A percentile compares a stretch with the other conserved stretches of the same genome.
Conservation (phyloP, 2,888 invertebrate genomes). For the Allygus modestus region DNA sequence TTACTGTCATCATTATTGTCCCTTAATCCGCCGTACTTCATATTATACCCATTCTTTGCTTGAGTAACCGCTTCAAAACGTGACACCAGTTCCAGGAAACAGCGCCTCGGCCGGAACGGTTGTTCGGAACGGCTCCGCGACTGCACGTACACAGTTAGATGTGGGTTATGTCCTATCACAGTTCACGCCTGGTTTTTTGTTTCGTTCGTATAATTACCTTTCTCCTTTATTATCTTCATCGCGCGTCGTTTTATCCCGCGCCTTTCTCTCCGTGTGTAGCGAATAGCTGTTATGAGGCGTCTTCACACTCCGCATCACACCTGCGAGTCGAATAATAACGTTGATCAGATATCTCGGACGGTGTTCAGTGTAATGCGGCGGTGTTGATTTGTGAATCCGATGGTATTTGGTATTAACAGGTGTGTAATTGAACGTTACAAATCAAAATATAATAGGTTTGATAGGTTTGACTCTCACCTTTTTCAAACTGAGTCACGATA, state of each 20-base stretch:
- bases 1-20: too few relatives aligned
- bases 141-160: slow-evolving; percentile 18
- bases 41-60: not conserved
- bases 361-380: too few relatives aligned
- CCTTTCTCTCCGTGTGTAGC: slow-evolving; percentile 29
- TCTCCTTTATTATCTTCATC: slow-evolving; percentile 58
- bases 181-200: slow-evolving; percentile 49
- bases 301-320: slow-evolving; percentile 25
- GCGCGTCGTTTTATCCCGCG: slow-evolving; percentile 8
- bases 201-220: slow-evolving; percentile 48
- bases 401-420: too few relatives aligned
- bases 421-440: too few relatives aligned
- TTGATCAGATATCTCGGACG: too few relatives aligned
- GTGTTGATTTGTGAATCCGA: too few relatives aligned
- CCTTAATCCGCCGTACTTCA: too few relatives aligned
- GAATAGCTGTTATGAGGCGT: not conserved
- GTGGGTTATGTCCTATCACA: slow-evolving; percentile 35
- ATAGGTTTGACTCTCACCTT: too few relatives aligned
- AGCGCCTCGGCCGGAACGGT: not conserved
- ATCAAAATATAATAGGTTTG: too few relatives aligned
- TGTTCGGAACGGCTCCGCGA: not conserved
- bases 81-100: not conserved
- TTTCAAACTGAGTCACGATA: too few relatives aligned
- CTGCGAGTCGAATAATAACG: too few relatives aligned
- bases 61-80: not conserved